A percentile compares a stretch with the other conserved stretches of the same genome.
phyloP scores from a whole-genome alignment of 2,113 vertebrate genomes.

The Seriola rivoliana region DNA sequence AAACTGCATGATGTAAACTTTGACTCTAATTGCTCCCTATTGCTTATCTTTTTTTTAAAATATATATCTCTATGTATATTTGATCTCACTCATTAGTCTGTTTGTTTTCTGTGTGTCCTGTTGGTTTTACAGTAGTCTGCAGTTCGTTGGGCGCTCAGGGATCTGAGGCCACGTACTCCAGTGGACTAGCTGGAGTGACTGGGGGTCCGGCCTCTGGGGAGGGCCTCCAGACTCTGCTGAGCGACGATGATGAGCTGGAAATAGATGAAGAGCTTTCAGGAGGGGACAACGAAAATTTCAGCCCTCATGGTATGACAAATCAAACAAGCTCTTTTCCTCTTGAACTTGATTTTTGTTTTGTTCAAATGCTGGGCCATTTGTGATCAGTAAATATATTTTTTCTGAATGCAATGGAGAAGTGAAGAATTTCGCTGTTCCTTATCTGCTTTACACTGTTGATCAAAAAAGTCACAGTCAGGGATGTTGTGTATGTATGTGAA shows the following conservation, averaged over 20 bases:
- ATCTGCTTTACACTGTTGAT: too few species aligned
- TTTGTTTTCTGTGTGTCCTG: not conserved
- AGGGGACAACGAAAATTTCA: constrained; percentile 41
- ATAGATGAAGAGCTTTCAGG: constrained; percentile 67
- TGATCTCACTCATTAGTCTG: not conserved
- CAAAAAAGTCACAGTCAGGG: too few species aligned
- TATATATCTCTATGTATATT: too few species aligned
- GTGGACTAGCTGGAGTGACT: constrained; percentile 59
- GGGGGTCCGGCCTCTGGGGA: constrained; percentile 75
- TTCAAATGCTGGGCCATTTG: not conserved
- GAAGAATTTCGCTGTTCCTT: too few species aligned
- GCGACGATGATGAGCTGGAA: constrained; percentile 71
- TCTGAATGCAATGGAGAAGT: too few species aligned
- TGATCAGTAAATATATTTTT: too few species aligned
- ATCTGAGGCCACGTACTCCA: constrained; percentile 58
- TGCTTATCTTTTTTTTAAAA: not conserved
- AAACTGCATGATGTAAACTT: not conserved
- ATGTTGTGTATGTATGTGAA: too few species aligned
- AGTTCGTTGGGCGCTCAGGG: constrained; percentile 56
- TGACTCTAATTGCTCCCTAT: not conserved
- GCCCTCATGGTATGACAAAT: constrained; percentile 54
- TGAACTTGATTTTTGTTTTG: not conserved
- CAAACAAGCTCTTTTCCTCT: not conserved
- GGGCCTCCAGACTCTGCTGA: constrained; percentile 59
- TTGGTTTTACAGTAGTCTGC: constrained; percentile 61